Conservation (phyloP, 2,888 invertebrate genomes). For the Diaprepes abbreviatus region DNA sequence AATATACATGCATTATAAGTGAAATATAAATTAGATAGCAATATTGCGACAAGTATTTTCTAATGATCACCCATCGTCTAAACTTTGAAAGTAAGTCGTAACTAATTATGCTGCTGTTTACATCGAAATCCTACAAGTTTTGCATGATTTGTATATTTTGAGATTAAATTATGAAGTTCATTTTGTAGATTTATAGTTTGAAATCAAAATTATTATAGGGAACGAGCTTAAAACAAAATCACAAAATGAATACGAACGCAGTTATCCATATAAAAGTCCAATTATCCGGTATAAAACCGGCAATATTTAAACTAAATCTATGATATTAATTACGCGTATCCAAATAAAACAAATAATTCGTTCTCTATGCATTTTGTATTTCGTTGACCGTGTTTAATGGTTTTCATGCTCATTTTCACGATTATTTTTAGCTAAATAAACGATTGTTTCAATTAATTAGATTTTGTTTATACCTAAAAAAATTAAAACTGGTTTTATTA, state of each 20-base stretch:
- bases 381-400: not conserved
- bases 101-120: too few relatives aligned
- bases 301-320: constrained; percentile 39
- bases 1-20: too few relatives aligned
- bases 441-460: not conserved
- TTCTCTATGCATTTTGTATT: constrained; percentile 13
- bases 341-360: constrained; percentile 43
- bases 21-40: too few relatives aligned
- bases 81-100: too few relatives aligned
- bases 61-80: too few relatives aligned
- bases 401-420: constrained; percentile 11
- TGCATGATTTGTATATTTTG: too few relatives aligned
- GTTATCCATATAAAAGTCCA: constrained; percentile 25
- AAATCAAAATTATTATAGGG: not conserved
- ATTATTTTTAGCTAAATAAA: not conserved
- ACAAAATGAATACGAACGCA: constrained; percentile 5
- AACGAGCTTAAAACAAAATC: not conserved
- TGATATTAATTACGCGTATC: constrained; percentile 44
- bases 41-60: too few relatives aligned
- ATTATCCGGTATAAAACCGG: constrained; percentile 16
- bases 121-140: too few relatives aligned
- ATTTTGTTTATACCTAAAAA: not conserved
- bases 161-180: too few relatives aligned
- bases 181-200: too few relatives aligned
- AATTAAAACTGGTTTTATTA: too few relatives aligned